Base-by-base conservation (phyloP, 2,888 invertebrate species). In the Cephus pulcher region DNA sequence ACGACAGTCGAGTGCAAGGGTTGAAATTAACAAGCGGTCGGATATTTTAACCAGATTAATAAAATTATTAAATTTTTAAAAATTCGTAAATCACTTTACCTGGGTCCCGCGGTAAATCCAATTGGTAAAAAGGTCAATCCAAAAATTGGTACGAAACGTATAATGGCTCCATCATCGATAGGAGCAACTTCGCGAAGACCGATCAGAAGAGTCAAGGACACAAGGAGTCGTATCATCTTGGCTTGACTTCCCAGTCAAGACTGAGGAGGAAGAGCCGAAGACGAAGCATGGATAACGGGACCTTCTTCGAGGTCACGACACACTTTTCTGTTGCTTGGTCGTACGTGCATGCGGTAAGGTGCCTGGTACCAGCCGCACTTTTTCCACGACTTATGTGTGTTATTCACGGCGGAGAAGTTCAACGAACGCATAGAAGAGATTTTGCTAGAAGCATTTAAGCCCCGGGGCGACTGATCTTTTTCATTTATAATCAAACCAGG, bases 271-370 rank as follows among this genome's bases (percentile, higher is more conserved):
- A 85, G 85, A 87, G 86, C 84, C 82, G 85, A 86, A 84, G 88
- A 85, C 87, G 80, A 83, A 78, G 87, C 82, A 82, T 83, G 87
- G 85, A 87, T 90, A 90, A 89, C 90, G 89, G 88, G 86, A 90
- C 86, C 88, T 88, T 86, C 86, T 91, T 91, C 89, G 90, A 90
- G 91, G 91, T 88, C 91, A 89, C 87, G 91, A 81, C 91, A 89
- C 76, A 91, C 91, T 90, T 91, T 89, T 87, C 85, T 82, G 81
- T 32, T 76, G 81, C 69, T 37, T 74, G 75, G 75, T 70, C 71
- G 76, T 77, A 80, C 78, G 76, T 73, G 69, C 76, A 76, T 69
- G 68, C 73, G 74, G 71, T 34, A 34, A 71, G 32, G 75, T 75
- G 80, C 81, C 71, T 80, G 74, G 76, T 40, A 74, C 69, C 77